A percentile compares a stretch with the other conserved stretches of the same genome.
These are phyloP conservation scores for Lochmaea crataegi DNA, from an alignment of 2,888 invertebrate genomes.

Conservation along the genomic window DNA sequence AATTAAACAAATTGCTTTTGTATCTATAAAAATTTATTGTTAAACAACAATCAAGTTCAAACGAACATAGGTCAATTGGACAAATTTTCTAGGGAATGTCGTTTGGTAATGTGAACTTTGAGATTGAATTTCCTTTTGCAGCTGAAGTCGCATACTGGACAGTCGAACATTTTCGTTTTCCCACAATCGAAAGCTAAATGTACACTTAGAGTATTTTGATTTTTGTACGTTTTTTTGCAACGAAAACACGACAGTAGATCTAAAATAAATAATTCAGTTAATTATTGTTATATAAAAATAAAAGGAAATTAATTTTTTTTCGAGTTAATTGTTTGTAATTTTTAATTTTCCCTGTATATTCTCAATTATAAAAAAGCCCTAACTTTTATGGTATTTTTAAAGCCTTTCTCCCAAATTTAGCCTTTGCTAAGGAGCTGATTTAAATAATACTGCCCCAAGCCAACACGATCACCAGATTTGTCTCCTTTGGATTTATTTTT, in stretches of 20 bases:
- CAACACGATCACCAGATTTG: too few relatives aligned
- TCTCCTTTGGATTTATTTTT: too few relatives aligned
- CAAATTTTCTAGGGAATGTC: conserved; percentile 67
- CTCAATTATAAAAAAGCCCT: too few relatives aligned
- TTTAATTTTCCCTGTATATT: too few relatives aligned
- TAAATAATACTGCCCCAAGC: too few relatives aligned
- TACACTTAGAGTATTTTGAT: conserved; percentile 55
- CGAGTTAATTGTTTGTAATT: too few relatives aligned
- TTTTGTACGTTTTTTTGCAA: conserved; percentile 56
- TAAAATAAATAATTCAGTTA: conserved; percentile 34
- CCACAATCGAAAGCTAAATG: conserved; percentile 67
- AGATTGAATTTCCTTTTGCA: conserved; percentile 79
- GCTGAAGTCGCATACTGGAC: conserved; percentile 64
- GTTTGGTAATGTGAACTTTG: conserved; percentile 79
- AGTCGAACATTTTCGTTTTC: conserved; percentile 66
- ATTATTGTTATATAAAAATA: background rate
- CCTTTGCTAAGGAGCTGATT: too few relatives aligned
- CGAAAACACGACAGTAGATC: conserved; percentile 44
- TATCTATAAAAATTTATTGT: background rate
- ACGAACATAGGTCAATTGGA: background rate
- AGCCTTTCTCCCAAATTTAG: too few relatives aligned
- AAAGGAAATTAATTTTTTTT: too few relatives aligned
- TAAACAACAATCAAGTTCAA: background rate
- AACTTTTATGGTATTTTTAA: too few relatives aligned
- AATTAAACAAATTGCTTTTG: background rate